Base-by-base conservation (phyloP, 2,888 invertebrate species). In the Pachymerium ferrugineum region DNA sequence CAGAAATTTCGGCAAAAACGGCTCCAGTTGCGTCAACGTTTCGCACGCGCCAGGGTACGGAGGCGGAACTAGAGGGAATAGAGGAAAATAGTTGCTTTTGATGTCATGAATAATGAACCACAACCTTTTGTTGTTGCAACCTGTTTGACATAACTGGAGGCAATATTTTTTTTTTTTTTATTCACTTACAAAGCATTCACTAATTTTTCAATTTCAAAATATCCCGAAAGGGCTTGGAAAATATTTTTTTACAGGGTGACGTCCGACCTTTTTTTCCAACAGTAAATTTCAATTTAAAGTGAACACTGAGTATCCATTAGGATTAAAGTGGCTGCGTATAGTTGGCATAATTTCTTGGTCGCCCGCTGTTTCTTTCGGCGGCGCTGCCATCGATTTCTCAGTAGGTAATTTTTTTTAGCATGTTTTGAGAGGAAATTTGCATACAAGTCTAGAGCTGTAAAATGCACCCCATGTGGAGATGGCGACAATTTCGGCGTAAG, bases 401-500 rank as follows among this genome's bases (percentile, higher is more conserved):
- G 54, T 54, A 28, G 54, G 54, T 25, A 54, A n/a, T n/a, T n/a
- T 54, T 28, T 54, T 54, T 54, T 25, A 25, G 25, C 54, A 22
- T 54, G 25, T 54, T 54, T 54, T 54, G 8, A 25, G 14, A 25
- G 25, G 22, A 54, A 54, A 54, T 54, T 54, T 54, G 54, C 54
- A 54, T 54, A 54, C 54, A 54, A 54, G 25, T 22, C 54, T 25
- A 8, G 54, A n/a, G 54, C 25, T 54, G 54, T 54, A 54, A 54
- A 54, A 54, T 54, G 54, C 54, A 54, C 54, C 54, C 22, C 54
- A 54, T 54, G 54, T 25, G 54, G 54, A 19, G 54, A 54, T 54
- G 19, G 54, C 54, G 54, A 28, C 54, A 54, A 54, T 54, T 54
- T 54, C 28, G 28, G 54, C 28, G 54, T 28, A 28, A 54, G 22